Conservation (phyloP, 2,113 vertebrate genomes). For the Procavia capensis region DNA sequence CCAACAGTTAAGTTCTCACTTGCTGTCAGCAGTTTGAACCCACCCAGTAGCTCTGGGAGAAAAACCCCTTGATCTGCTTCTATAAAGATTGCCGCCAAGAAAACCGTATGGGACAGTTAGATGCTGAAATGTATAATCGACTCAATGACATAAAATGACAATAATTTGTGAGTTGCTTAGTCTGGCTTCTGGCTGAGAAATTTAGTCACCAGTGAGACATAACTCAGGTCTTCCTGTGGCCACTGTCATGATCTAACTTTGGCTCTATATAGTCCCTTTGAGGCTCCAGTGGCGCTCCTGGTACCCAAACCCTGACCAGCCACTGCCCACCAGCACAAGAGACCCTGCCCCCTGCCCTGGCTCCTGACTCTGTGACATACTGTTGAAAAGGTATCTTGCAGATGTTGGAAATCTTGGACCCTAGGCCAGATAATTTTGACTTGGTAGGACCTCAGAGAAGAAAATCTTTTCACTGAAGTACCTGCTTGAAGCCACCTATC, state of each 20-base stretch:
- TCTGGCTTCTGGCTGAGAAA: background rate
- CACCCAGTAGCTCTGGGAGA: background rate
- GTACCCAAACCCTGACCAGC: background rate
- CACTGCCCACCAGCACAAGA: too few relatives aligned
- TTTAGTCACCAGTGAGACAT: background rate
- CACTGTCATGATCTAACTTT: background rate
- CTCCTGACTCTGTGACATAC: background rate
- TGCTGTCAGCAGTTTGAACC: background rate
- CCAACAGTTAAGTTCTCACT: too few relatives aligned
- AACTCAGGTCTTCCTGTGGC: background rate
- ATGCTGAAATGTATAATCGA: too few relatives aligned
- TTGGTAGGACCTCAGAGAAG: background rate
- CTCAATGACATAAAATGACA: too few relatives aligned
- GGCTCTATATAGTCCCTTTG: background rate
- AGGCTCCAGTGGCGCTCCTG: background rate
- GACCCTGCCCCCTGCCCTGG: background rate
- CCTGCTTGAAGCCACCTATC: background rate
- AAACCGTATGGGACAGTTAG: too few relatives aligned
- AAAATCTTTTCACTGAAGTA: background rate
- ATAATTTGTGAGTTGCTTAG: background rate
- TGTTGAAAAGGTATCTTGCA: background rate
- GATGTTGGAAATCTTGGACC: background rate
- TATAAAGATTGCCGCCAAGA: background rate
- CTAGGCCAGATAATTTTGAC: background rate
- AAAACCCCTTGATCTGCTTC: background rate